These are phyloP conservation scores for Hyperoodon ampullatus DNA, from an alignment of 2,113 vertebrate species.

Conservation along the genomic window DNA sequence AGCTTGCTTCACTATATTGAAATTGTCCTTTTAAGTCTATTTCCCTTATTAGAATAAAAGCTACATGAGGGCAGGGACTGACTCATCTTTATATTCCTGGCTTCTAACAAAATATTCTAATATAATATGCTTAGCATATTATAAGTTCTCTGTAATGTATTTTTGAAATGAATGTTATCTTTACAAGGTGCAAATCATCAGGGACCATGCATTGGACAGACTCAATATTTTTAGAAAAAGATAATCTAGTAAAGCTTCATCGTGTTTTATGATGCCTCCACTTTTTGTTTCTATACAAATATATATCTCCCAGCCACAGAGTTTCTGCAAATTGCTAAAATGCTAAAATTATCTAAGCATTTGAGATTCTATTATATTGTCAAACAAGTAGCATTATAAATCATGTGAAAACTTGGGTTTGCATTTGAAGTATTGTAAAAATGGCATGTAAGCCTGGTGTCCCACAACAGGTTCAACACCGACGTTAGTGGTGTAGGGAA, in stretches of 20 bases:
- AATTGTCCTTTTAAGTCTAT: neutral
- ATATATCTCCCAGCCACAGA: neutral
- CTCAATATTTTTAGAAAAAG: neutral
- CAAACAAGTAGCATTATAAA: constrained; percentile 28
- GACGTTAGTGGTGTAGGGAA: neutral
- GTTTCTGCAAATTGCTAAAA: neutral
- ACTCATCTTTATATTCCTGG: neutral
- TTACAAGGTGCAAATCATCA: neutral
- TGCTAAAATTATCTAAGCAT: neutral
- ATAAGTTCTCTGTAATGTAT: neutral
- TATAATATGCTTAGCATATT: neutral
- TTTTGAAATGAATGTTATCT: constrained; percentile 17
- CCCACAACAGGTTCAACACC: neutral
- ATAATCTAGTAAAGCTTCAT: neutral
- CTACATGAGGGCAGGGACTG: neutral
- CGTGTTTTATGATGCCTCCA: neutral
- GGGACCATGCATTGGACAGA: neutral
- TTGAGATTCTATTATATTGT: neutral
- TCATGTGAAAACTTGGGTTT: neutral
- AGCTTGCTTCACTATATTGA: neutral
- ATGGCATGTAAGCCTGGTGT: neutral
- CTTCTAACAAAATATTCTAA: neutral
- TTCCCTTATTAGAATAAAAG: constrained; percentile 3
- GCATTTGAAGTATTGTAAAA: neutral
- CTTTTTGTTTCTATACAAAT: neutral